These are phyloP conservation scores for Orchesellides sinensis DNA, from an alignment of 2,888 invertebrate genomes.

Conservation along the genomic window DNA sequence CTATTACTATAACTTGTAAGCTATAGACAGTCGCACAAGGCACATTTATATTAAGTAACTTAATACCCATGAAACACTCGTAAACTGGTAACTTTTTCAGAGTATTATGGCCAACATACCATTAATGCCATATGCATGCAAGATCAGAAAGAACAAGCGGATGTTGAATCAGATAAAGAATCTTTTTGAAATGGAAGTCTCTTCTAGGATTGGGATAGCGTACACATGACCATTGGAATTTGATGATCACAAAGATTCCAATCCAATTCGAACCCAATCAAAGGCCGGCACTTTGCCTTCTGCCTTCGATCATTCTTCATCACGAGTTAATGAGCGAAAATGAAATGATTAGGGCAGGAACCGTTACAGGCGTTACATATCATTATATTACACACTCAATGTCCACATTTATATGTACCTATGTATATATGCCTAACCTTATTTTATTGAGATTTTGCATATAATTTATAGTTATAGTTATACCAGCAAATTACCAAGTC, in stretches of 20 bases:
- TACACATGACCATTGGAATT: slow-evolving; percentile 30
- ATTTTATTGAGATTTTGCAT: background rate
- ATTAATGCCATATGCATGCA: too few relatives aligned
- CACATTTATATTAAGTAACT: slow-evolving; percentile 28
- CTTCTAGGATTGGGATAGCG: background rate
- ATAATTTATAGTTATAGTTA: slow-evolving; percentile 1
- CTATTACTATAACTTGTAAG: slow-evolving; percentile 4
- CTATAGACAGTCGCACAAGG: too few relatives aligned
- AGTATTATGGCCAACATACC: background rate
- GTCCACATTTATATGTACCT: too few relatives aligned
- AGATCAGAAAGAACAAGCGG: slow-evolving; percentile 32
- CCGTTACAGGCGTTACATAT: slow-evolving; percentile 34
- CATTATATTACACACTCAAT: background rate
- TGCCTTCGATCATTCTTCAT: slow-evolving; percentile 46
- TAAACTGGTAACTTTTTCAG: background rate
- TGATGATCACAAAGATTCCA: slow-evolving; percentile 24
- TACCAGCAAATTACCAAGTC: too few relatives aligned
- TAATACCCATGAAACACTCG: slow-evolving; percentile 31
- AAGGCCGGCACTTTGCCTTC: slow-evolving; percentile 43
- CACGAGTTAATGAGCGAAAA: slow-evolving; percentile 60
- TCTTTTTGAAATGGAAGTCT: slow-evolving; percentile 45
- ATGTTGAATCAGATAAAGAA: slow-evolving; percentile 57
- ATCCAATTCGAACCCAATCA: slow-evolving; percentile 24
- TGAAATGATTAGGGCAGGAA: slow-evolving; percentile 55
- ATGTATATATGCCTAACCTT: slow-evolving; percentile 13